phyloP scores from a whole-genome alignment of 2,888 invertebrate genomes.

The Folsomia candida region DNA sequence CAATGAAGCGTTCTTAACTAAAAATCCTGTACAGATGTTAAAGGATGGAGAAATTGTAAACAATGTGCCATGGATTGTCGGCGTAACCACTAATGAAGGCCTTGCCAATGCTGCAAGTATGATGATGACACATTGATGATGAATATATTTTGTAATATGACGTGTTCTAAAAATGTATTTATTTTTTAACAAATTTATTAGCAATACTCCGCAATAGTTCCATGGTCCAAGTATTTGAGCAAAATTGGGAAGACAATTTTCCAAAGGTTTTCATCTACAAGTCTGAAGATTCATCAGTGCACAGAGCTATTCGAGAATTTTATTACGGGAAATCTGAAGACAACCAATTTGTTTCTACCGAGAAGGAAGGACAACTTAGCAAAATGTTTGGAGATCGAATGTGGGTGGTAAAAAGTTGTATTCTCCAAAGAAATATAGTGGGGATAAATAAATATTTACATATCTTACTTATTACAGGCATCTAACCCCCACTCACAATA shows the following conservation, averaged over 20 bases:
- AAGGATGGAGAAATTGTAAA: slow-evolving; percentile 7
- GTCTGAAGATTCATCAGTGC: slow-evolving; percentile 7
- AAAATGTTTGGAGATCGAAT: slow-evolving; percentile 8
- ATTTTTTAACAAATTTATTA: neutral
- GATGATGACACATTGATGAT: neutral
- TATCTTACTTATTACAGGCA: no score
- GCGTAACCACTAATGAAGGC: slow-evolving; percentile 25
- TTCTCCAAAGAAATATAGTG: no score
- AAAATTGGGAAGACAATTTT: slow-evolving; percentile 13
- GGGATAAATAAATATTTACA: no score
- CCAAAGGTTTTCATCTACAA: neutral
- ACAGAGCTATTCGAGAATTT: slow-evolving; percentile 3
- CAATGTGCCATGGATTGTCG: slow-evolving; percentile 41
- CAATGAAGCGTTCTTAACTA: slow-evolving; percentile 23
- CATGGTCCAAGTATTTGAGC: neutral
- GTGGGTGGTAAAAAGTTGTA: no score
- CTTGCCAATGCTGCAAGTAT: neutral
- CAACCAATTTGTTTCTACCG: neutral
- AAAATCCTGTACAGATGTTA: slow-evolving; percentile 13
- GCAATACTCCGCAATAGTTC: slow-evolving; percentile 5
- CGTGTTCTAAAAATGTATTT: no score
- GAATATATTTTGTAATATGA: neutral
- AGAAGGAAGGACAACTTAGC: neutral
- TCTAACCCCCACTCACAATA: slow-evolving; percentile 1
- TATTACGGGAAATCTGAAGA: slow-evolving; percentile 4